Base-by-base conservation (phyloP, 1,140 invertebrate genomes). In the Ganaspis sp. region DNA sequence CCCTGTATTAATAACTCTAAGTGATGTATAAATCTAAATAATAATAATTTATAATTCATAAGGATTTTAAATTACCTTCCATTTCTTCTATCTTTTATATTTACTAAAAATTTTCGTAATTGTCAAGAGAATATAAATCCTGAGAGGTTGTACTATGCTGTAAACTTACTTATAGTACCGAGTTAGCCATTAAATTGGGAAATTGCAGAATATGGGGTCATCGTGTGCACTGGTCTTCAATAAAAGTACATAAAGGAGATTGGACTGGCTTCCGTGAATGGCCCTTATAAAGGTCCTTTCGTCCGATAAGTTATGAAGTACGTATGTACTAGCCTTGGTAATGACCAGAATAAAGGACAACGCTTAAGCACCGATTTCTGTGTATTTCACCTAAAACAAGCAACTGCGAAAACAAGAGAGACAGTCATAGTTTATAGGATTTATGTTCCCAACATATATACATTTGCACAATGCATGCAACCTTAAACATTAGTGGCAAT, bases 251-350 rank as follows among this genome's bases (percentile, higher is more conserved):
- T 34, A 45, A 45, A 45, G 42, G n/a, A 45, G 42, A 45, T 45
- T 49, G 6, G 45, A 5, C 45, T 17, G 45, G 45, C 45, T 49
- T 49, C 17, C 45, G 15, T 17, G 45, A 49, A 49, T 49, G 45
- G 45, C 15, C n/a, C 45, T 49, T 49, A 49, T 49, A 49, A 49
- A n/a, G 12, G 15, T 49, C 45, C 45, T 49, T 49, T 17, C 12
- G 42, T 15, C 42, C 45, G 45, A 49, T 49, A 49, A 49, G 45
- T 49, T 49, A 49, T 49, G 45, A 49, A 49, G 45, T 49, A 49
- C 45, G n/a, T 49, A 49, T 49, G 45, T 49, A 49, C 45, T 49
- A 15, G n/a, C 26, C 58, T 64, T 64, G 12, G 12, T 64, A 64
- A 64, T 64, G 26, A 9, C 23, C 4, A 21, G n/a, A 64, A 64